Conservation (phyloP, 2,888 invertebrate species). For the Tenthredo livida region DNA sequence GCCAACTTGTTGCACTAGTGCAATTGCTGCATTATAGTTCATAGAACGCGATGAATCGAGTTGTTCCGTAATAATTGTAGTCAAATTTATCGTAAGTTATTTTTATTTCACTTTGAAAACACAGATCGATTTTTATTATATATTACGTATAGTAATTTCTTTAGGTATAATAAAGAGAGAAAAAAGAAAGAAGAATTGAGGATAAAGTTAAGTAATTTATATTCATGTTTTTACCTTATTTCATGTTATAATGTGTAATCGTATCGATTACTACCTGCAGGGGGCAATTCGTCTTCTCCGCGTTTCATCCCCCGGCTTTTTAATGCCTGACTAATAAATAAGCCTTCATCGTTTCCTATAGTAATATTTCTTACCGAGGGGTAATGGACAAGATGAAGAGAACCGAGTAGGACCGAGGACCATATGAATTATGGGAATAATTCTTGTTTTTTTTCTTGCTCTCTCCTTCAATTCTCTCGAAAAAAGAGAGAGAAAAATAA, state of each 20-base stretch:
- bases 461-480: too few relatives aligned
- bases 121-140: neutral
- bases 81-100: neutral
- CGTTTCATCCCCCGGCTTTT: neutral
- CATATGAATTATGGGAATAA: constrained; percentile 24
- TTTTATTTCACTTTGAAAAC: neutral
- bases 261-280: neutral
- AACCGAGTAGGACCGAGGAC: neutral
- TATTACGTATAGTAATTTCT: neutral
- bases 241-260: neutral
- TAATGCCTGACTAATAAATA: constrained; percentile 29
- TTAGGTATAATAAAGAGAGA: too few relatives aligned
- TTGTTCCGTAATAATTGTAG: neutral
- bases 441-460: neutral
- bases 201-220: neutral
- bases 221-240: neutral
- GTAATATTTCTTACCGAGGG: neutral
- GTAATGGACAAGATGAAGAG: constrained; percentile 11
- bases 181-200: neutral
- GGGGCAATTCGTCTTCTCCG: neutral
- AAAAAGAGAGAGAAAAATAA: too few relatives aligned
- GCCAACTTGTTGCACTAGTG: constrained; percentile 33
- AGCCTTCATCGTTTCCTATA: constrained; percentile 19
- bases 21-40: neutral
- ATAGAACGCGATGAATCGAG: neutral